A percentile compares a stretch with the other conserved stretches of the same genome.
These are phyloP conservation scores for human (Homo sapiens) DNA, from an alignment of 2,113 vertebrate genomes.

Conservation along the genomic window DNA sequence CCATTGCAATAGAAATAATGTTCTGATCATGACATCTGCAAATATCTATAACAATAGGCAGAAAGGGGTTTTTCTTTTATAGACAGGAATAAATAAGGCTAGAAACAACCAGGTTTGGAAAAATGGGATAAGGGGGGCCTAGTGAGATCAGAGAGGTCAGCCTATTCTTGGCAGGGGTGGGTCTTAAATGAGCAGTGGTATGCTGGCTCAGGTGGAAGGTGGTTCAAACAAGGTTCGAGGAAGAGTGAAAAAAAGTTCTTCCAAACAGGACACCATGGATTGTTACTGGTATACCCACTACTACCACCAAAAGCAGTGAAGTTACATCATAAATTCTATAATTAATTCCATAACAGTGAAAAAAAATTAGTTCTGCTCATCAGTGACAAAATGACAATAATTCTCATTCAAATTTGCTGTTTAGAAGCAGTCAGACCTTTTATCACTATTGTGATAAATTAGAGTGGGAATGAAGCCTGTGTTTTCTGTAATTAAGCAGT, in stretches of 20 bases:
- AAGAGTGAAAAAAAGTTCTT: background rate
- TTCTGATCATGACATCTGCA: background rate
- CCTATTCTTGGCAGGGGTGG: background rate
- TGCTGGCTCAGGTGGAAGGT: background rate
- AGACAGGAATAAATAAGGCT: background rate
- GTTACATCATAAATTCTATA: conserved; percentile 23
- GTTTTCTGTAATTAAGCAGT: conserved; percentile 64
- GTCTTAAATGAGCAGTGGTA: background rate
- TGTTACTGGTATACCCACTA: background rate
- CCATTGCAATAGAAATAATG: background rate
- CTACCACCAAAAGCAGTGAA: background rate
- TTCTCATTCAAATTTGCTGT: conserved; percentile 23
- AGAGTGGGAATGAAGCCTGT: conserved; percentile 28
- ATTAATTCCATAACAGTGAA: conserved; percentile 45
- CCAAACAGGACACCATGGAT: background rate
- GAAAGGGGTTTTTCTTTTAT: background rate
- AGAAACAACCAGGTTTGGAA: background rate
- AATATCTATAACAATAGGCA: background rate
- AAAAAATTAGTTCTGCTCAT: conserved; percentile 61
- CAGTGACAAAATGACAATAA: conserved; percentile 46
- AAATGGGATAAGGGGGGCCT: background rate
- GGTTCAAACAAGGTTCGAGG: background rate
- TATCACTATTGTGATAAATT: conserved; percentile 68
- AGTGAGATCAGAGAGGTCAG: background rate
- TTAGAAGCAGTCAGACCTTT: conserved; percentile 52